A percentile compares a stretch with the other conserved stretches of the same genome.
Evolutionary conservation across 2,113 vertebrate species (phyloP).

Genomic region (Hypomesus transpacificus): DNA sequence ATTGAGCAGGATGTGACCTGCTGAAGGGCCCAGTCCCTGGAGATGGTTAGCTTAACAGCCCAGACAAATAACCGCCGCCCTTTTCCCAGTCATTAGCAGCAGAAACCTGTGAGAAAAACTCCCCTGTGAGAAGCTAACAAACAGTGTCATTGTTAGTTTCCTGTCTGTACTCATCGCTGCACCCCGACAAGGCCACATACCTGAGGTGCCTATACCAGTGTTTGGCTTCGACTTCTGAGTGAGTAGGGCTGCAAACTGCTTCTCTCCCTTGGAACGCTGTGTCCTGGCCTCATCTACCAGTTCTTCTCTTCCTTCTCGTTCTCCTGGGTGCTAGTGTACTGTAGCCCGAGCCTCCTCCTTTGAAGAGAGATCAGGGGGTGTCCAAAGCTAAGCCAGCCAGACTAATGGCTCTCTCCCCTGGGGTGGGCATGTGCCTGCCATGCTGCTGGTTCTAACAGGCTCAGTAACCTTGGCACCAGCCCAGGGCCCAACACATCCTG

Average conservation of each 20-base stretch:
- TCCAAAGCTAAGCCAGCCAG: constrained; percentile 47
- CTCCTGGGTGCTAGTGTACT: background rate
- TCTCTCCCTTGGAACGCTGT: background rate
- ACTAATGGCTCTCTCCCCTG: constrained; percentile 32
- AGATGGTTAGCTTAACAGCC: background rate
- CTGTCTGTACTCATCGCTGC: background rate
- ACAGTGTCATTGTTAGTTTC: background rate
- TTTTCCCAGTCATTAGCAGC: background rate
- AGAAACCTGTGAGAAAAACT: background rate
- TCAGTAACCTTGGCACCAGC: constrained; percentile 26
- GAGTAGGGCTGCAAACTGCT: background rate
- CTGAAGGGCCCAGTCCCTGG: background rate
- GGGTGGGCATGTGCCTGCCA: constrained; percentile 20
- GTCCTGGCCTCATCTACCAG: background rate
- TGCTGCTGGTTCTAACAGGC: constrained; percentile 22
- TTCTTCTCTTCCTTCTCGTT: background rate
- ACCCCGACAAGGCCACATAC: background rate
- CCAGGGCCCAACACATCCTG: constrained; percentile 15
- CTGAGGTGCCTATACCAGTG: background rate
- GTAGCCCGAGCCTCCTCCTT: constrained; percentile 20
- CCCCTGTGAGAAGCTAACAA: background rate
- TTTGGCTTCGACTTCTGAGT: background rate
- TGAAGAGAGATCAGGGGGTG: constrained; percentile 38
- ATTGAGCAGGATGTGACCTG: background rate
- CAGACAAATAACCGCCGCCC: background rate